Percentiles rank a stretch among this genome's conserved stretches.
Evolutionary conservation across 2,113 vertebrate genomes (phyloP).

Genomic region (Thermophis baileyi): DNA sequence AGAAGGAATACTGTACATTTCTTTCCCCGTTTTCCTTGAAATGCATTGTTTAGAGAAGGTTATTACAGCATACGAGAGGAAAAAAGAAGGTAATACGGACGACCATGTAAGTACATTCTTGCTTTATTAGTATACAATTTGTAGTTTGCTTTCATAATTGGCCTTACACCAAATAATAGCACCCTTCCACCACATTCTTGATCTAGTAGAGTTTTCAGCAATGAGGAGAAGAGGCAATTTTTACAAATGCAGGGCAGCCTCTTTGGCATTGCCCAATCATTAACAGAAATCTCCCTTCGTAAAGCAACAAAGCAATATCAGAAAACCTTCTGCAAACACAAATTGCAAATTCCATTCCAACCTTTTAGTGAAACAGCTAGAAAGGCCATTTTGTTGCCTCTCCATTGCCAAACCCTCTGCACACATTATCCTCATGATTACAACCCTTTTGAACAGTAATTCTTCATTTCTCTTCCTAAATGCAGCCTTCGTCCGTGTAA

Average conservation of each 20-base stretch:
- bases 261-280: not conserved
- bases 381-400: not conserved
- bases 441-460: not conserved
- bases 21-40: not conserved
- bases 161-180: not conserved
- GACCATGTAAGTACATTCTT: not conserved
- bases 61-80: accelerated
- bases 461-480: not conserved
- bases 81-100: not conserved
- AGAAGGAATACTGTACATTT: not conserved
- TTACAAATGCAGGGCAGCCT: not conserved
- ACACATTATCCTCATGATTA: not conserved
- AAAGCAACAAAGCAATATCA: not conserved
- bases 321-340: not conserved
- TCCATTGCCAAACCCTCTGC: not conserved
- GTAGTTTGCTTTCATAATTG: not conserved
- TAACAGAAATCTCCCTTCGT: not conserved
- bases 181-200: not conserved
- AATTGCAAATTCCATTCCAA: not conserved
- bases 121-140: not conserved
- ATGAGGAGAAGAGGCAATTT: not conserved
- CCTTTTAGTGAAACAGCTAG: not conserved
- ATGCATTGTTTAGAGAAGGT: not conserved
- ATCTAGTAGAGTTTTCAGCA: not conserved
- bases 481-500: not conserved